phyloP scores from a whole-genome alignment of 1,140 invertebrate genomes.

The Phymorhynchus buccinoides region DNA sequence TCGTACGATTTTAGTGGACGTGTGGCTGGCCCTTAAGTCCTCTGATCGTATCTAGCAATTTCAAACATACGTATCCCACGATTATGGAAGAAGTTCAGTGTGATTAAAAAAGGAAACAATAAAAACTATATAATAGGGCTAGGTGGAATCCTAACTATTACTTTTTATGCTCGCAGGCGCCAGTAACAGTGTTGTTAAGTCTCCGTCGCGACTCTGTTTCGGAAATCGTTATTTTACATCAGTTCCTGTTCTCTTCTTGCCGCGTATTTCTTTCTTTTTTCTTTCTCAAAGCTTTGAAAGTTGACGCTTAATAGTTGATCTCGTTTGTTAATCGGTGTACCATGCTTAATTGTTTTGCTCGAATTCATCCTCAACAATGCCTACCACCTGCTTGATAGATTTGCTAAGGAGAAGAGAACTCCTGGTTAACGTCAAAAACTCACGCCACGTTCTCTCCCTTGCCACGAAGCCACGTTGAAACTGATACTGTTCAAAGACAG shows the following conservation, averaged over 20 bases:
- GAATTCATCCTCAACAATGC: neutral
- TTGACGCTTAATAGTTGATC: neutral
- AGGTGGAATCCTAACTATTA: neutral
- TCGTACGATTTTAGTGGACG: too few relatives aligned
- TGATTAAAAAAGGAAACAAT: too few relatives aligned
- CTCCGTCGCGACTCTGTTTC: neutral
- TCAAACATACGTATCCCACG: too few relatives aligned
- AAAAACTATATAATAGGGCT: too few relatives aligned
- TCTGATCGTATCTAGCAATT: too few relatives aligned
- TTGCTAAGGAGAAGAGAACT: neutral
- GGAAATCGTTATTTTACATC: neutral
- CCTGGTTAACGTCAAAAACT: neutral
- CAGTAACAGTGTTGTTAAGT: neutral
- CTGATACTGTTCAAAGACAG: neutral
- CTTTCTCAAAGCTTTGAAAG: neutral
- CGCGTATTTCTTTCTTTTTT: too few relatives aligned
- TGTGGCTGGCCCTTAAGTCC: too few relatives aligned
- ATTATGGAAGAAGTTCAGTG: too few relatives aligned
- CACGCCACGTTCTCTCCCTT: neutral
- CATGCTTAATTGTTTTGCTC: conserved; percentile 4
- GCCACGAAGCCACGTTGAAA: neutral
- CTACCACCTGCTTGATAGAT: neutral
- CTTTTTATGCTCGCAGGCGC: neutral
- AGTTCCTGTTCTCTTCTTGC: too few relatives aligned
- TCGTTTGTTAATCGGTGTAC: neutral